Evolutionary conservation across 2,888 invertebrate species (phyloP), one percentile per base, ranked within the genome.

Genomic region (Drosophila basisetae): DNA sequence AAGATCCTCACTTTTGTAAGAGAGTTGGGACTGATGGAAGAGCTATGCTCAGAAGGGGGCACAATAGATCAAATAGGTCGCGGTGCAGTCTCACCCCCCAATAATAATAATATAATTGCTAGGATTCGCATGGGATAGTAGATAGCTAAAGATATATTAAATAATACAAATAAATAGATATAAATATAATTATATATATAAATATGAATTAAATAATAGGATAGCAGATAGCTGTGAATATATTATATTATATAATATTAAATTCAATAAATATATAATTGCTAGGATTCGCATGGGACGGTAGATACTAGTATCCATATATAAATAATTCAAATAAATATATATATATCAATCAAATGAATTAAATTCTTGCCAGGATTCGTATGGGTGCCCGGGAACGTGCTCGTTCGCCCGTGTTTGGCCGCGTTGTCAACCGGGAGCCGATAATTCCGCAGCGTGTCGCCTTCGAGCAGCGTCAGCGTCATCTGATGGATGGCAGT

Each of bases 391-490:
- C 91, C 59, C 91, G 94, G 79, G 92, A 93, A 37, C 78, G 90
- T 30, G 69, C 86, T 1, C 94, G 95, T 33, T 87, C 87, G 0
- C 96, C 96, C 43, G 95, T 97, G 3, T 97, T 95, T 90, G 97
- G 97, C 0, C 94, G 96, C 18, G 94, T 97, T 49, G 94, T 96
- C 11, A 96, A 95, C 82, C 96, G 96, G 76, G 96, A 96, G 4
- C 96, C 96, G 0, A 65, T 78, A 33, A 39, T 78, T 41, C 74
- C 82, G 5, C 91, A 83, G n/a, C 82, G 81, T 0, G 13, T 70
- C 5, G 37, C 69, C 13, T 72, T 75, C 30, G 91, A 90, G 1
- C 76, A 80, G 11, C 78, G 84, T 9, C 86, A 80, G 35, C 80
- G 94, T 94, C 49, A 73, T 55, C 53, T 94, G 73, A 95, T 95